These are phyloP conservation scores for Pterophyllum scalare DNA, from an alignment of 2,113 vertebrate species.

Conservation along the genomic window DNA sequence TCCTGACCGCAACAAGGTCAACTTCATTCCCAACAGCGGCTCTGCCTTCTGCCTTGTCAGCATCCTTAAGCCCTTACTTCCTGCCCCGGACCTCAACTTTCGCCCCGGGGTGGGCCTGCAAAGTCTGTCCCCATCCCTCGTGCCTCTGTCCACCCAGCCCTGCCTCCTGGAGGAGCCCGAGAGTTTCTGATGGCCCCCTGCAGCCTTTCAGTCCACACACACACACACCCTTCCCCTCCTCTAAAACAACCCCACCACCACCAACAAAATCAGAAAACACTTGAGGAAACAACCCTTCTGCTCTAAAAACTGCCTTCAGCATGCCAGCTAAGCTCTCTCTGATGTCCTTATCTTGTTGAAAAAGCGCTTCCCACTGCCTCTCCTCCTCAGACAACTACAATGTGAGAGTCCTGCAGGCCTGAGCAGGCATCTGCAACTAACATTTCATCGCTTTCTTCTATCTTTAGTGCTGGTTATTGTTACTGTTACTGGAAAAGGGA, in stretches of 20 bases:
- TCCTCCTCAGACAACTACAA: constrained; percentile 57
- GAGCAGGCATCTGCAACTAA: constrained; percentile 25
- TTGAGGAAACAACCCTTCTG: constrained; percentile 49
- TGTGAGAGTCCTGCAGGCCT: constrained; percentile 48
- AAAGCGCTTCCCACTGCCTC: constrained; percentile 78
- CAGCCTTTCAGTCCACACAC: constrained; percentile 1
- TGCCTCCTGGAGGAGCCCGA: constrained; percentile 94
- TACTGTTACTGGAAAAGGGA: constrained; percentile 68
- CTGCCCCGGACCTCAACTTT: constrained; percentile 91
- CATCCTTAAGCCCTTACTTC: constrained; percentile 96
- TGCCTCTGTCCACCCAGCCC: constrained; percentile 89
- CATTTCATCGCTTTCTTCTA: constrained; percentile 71
- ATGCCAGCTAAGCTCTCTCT: constrained; percentile 76
- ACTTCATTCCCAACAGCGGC: constrained; percentile 99
- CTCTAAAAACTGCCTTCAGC: constrained; percentile 73
- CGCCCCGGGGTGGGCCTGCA: constrained; percentile 82
- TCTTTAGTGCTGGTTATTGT: constrained; percentile 61
- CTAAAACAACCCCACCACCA: not conserved
- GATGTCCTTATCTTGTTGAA: constrained; percentile 71
- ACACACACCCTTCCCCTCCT: not conserved
- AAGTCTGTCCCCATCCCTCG: constrained; percentile 89
- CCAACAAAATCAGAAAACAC: constrained; percentile 46
- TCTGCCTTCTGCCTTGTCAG: constrained; percentile 99
- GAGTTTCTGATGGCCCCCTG: constrained; percentile 80
- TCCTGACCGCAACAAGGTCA: constrained; percentile 99